phyloP scores from a whole-genome alignment of 2,888 invertebrate species.

The Galerucella nymphaeae region DNA sequence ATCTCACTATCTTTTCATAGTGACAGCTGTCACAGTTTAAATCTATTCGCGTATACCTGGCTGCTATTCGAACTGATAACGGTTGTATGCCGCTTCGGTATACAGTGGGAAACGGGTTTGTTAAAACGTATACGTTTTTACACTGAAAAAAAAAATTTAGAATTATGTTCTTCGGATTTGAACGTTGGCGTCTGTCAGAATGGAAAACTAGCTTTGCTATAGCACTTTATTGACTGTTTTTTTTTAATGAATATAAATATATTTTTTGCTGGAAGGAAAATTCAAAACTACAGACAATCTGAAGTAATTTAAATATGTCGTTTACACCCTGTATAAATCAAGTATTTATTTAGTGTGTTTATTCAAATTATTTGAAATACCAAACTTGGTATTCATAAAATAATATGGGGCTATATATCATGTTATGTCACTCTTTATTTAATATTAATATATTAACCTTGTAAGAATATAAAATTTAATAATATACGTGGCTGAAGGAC shows the following conservation, averaged over 20 bases:
- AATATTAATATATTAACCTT: background rate
- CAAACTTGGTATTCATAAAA: background rate
- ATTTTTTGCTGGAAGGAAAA: too few species aligned
- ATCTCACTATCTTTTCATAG: slow-evolving; percentile 21
- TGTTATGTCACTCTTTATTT: background rate
- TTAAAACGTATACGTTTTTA: background rate
- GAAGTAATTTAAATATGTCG: too few species aligned
- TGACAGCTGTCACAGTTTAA: slow-evolving; percentile 30
- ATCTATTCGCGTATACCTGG: slow-evolving; percentile 18
- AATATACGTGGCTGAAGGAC: background rate
- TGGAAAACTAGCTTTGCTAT: too few species aligned
- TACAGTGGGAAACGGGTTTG: slow-evolving; percentile 14
- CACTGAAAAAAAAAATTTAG: slow-evolving; percentile 1
- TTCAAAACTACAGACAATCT: too few species aligned
- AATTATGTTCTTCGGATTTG: background rate
- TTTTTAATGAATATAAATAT: too few species aligned
- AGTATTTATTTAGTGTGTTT: background rate
- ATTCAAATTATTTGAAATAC: slow-evolving; percentile 4
- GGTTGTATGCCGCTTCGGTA: background rate
- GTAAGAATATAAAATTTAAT: background rate
- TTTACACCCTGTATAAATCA: background rate
- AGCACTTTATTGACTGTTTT: too few species aligned
- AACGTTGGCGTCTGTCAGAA: background rate
- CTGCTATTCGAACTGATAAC: slow-evolving; percentile 18
- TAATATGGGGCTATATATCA: background rate